These are phyloP conservation scores for Chionomys nivalis DNA, from an alignment of 2,113 vertebrate genomes.

Conservation along the genomic window DNA sequence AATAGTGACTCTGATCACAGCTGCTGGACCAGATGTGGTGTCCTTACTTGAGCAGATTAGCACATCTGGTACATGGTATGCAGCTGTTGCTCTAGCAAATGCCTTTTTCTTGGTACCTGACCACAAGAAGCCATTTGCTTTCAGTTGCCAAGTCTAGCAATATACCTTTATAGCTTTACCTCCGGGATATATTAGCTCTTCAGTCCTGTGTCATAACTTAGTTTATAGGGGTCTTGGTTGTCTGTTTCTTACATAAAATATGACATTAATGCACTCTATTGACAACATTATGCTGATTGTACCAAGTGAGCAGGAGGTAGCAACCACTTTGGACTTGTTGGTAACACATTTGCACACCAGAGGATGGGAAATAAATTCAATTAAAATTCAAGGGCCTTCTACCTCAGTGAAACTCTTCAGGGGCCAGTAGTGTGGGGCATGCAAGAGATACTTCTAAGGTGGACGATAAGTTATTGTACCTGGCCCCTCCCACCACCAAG, in stretches of 20 bases:
- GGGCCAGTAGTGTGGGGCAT: neutral
- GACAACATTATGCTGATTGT: neutral
- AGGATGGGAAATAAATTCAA: neutral
- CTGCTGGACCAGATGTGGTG: neutral
- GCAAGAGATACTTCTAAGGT: neutral
- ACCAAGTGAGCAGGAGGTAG: neutral
- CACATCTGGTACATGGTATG: neutral
- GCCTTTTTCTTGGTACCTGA: neutral
- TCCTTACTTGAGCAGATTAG: neutral
- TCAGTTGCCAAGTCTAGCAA: neutral
- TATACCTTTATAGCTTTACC: neutral
- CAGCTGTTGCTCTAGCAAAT: neutral
- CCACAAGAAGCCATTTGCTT: neutral
- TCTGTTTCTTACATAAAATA: neutral
- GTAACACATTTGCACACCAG: neutral
- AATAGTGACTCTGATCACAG: neutral
- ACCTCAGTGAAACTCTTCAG: neutral
- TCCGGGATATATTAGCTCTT: neutral
- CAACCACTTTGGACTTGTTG: neutral
- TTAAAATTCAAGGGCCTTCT: neutral
- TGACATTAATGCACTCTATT: too few relatives aligned
- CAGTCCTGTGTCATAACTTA: neutral
- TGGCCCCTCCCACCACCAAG: neutral
- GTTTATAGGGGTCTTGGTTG: neutral
- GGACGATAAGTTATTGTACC: neutral